Conservation (phyloP, 2,797 vertebrate species). For the Acanthiza pusilla region DNA sequence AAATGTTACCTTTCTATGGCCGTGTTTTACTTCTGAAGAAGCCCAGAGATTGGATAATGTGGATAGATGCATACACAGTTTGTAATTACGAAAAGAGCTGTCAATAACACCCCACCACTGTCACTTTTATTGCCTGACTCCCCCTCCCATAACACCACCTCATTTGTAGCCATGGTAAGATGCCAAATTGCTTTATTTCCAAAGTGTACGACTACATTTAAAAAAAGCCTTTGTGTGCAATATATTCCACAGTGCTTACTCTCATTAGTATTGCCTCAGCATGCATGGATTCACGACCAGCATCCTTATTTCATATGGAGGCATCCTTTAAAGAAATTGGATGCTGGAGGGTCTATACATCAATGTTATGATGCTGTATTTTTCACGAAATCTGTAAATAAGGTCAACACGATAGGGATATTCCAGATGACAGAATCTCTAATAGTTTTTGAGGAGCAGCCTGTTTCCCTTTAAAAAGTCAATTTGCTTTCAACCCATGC, state of each 20-base stretch:
- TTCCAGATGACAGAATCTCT: slow-evolving; percentile 68
- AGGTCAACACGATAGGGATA: slow-evolving; percentile 62
- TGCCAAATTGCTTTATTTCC: slow-evolving; percentile 70
- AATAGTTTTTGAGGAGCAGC: slow-evolving; percentile 67
- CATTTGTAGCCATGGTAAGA: slow-evolving; percentile 56
- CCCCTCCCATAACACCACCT: slow-evolving; percentile 50
- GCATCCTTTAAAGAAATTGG: slow-evolving; percentile 65
- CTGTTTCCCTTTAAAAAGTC: slow-evolving; percentile 59
- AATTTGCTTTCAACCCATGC: slow-evolving; percentile 53
- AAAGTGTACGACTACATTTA: slow-evolving; percentile 52
- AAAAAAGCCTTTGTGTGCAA: slow-evolving; percentile 53
- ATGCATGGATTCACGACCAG: slow-evolving; percentile 42
- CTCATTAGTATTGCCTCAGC: slow-evolving; percentile 58
- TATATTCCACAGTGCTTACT: slow-evolving; percentile 29
- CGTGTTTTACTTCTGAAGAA: slow-evolving; percentile 46
- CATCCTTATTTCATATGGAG: slow-evolving; percentile 62
- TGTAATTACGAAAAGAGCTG: slow-evolving; percentile 61
- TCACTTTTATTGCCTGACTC: slow-evolving; percentile 66
- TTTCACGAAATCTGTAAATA: slow-evolving; percentile 73
- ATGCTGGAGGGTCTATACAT: slow-evolving; percentile 64
- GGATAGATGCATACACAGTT: slow-evolving; percentile 36
- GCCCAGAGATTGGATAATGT: slow-evolving; percentile 30
- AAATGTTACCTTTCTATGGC: slow-evolving; percentile 9
- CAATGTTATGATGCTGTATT: slow-evolving; percentile 71
- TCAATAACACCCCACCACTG: slow-evolving; percentile 64